phyloP scores from a whole-genome alignment of 2,113 vertebrate species.

The Dasyprocta punctata region DNA sequence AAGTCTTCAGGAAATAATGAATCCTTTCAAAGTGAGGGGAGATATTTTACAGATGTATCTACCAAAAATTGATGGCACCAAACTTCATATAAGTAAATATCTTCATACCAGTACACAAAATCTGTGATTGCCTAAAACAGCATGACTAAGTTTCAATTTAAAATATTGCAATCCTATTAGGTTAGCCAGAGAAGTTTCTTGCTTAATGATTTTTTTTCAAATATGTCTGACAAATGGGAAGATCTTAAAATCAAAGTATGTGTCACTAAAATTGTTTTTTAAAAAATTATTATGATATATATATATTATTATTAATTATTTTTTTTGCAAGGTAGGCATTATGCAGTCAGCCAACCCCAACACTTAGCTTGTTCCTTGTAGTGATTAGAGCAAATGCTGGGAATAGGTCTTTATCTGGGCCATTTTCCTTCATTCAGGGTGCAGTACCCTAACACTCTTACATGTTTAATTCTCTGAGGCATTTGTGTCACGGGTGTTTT shows the following conservation, averaged over 20 bases:
- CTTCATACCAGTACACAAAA: not conserved
- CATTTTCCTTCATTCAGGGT: not conserved
- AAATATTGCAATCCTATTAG: not conserved
- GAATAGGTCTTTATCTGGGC: not conserved
- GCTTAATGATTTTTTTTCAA: not conserved
- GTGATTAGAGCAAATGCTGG: not conserved
- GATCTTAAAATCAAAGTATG: not conserved
- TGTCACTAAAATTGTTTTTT: not conserved
- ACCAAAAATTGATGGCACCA: not conserved
- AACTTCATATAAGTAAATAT: not conserved
- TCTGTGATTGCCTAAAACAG: not conserved
- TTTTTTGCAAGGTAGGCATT: not conserved
- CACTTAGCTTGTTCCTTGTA: not conserved
- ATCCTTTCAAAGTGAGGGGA: not conserved
- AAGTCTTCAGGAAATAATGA: constrained; percentile 4
- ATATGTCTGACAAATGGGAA: not conserved
- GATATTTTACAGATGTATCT: not conserved
- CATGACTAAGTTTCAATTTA: not conserved
- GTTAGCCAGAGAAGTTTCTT: not conserved
- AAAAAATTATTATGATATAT: not conserved
- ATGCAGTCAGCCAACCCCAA: not conserved
- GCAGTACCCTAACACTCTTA: not conserved
- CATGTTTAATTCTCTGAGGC: constrained; percentile 5
- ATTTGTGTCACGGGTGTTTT: not conserved
- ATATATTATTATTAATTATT: not conserved